Percentiles rank a stretch among this genome's conserved stretches.
phyloP scores from a whole-genome alignment of 1,140 invertebrate genomes.

The Tetramorium parvispinum region DNA sequence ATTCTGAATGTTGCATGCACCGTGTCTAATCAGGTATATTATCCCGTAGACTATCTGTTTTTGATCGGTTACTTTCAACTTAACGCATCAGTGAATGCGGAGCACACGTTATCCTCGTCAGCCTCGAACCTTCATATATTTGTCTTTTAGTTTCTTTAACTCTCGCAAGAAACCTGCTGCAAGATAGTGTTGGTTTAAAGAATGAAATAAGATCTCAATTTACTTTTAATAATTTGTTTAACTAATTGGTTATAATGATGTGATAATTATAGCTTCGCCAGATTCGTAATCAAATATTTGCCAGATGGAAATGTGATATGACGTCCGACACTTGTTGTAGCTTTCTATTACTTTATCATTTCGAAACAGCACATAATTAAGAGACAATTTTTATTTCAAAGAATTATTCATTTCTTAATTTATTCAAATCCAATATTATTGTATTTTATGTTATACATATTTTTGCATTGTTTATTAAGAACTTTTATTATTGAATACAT shows the following conservation, averaged over 20 bases:
- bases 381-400: slow-evolving; percentile 4
- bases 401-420: slow-evolving; percentile 16
- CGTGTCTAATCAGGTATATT: slow-evolving; percentile 34
- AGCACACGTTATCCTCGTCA: not conserved
- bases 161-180: not conserved
- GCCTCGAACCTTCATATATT: not conserved
- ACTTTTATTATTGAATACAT: slow-evolving; percentile 4
- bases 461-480: not conserved
- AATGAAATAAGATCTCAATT: slow-evolving; percentile 8
- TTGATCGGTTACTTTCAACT: not conserved
- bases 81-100: not conserved
- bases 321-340: not conserved
- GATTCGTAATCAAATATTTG: slow-evolving; percentile 39
- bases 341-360: not conserved
- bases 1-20: slow-evolving; percentile 13
- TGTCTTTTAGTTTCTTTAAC: not conserved
- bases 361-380: not conserved
- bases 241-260: not conserved
- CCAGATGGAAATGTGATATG: not conserved
- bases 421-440: not conserved
- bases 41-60: not conserved
- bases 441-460: not conserved
- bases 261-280: slow-evolving; percentile 19
- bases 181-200: not conserved
- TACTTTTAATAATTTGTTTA: not conserved